Evolutionary conservation across 2,113 vertebrate species (phyloP).

Genomic region (Mus spicilegus): DNA sequence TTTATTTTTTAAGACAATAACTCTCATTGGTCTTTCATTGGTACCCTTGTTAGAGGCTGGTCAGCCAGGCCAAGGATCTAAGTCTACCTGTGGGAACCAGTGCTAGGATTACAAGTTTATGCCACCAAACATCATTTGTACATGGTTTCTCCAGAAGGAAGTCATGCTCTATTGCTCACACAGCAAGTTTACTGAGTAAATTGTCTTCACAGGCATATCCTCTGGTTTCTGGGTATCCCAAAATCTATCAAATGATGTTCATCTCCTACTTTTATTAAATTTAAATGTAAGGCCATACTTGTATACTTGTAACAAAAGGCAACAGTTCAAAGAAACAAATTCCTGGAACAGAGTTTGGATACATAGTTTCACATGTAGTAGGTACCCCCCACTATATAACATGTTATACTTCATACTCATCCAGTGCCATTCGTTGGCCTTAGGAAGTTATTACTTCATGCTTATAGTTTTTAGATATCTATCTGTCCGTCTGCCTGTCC

Average conservation of each 20-base stretch:
- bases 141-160: not conserved
- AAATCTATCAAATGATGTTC: not conserved
- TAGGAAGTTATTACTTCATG: not conserved
- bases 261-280: not conserved
- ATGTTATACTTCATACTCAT: not conserved
- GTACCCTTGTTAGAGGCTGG: not conserved
- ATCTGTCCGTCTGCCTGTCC: too few relatives aligned
- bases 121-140: not conserved
- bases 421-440: not conserved
- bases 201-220: not conserved
- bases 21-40: not conserved
- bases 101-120: not conserved
- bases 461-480: not conserved
- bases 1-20: not conserved
- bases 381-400: not conserved
- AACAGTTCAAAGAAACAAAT: not conserved
- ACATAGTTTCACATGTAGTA: not conserved
- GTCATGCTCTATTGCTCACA: not conserved
- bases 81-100: not conserved
- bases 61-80: not conserved
- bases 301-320: not conserved
- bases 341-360: not conserved
- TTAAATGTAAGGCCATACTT: not conserved
- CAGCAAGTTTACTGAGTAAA: too few relatives aligned
- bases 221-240: not conserved